These are phyloP conservation scores for Melanotaenia maccullochi DNA, from an alignment of 2,797 vertebrate species.

Conservation along the genomic window DNA sequence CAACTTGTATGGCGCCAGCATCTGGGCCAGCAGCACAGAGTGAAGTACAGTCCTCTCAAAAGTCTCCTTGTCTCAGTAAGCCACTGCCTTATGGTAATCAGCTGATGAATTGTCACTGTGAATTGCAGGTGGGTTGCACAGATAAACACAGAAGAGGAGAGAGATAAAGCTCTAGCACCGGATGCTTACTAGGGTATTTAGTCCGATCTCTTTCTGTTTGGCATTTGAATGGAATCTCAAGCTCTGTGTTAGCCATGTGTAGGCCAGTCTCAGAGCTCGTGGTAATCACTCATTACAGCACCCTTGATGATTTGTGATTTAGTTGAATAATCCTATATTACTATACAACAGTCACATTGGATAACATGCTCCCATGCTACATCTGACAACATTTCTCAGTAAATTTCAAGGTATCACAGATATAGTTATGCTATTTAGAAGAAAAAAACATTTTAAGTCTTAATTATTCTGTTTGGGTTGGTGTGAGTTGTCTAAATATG, in stretches of 20 bases:
- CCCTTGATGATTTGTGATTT: constrained; percentile 1
- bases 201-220: constrained; percentile 32
- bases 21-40: constrained; percentile 3
- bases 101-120: constrained; percentile 54
- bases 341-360: no score
- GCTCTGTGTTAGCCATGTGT: constrained; percentile 53
- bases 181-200: constrained; percentile 39
- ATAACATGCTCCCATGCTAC: constrained; percentile 29
- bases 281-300: constrained; percentile 73
- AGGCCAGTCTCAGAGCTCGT: constrained; percentile 44
- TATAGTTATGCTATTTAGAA: constrained; percentile 18
- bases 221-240: constrained; percentile 41
- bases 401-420: not conserved
- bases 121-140: constrained; percentile 28
- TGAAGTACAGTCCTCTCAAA: constrained; percentile 24
- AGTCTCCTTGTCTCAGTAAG: constrained; percentile 35
- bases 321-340: no score
- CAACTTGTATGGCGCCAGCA: constrained; percentile 1
- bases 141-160: constrained; percentile 34
- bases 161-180: constrained; percentile 36
- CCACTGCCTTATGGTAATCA: constrained; percentile 34
- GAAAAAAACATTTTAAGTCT: not conserved
- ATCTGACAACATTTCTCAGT: constrained; percentile 65
- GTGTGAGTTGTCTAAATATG: not conserved
- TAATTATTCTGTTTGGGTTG: not conserved